Evolutionary conservation across 1,140 invertebrate species (phyloP), one percentile per base, ranked within the genome.

Genomic region (Grapholita molesta): DNA sequence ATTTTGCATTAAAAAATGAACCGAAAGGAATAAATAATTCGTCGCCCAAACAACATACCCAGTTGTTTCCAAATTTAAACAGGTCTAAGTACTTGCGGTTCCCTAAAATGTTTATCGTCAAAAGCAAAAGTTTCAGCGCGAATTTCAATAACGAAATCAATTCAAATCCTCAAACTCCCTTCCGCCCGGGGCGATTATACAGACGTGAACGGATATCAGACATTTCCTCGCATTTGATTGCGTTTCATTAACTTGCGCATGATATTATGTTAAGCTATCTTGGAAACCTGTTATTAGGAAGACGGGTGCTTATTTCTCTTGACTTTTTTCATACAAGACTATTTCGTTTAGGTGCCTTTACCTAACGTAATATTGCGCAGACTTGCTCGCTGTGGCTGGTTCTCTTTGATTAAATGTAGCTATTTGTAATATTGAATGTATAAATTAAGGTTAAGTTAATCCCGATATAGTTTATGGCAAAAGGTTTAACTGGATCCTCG

Each of bases 71-170:
- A 24, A 53, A 23, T 24, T n/a, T 38, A 38, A 42, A 3, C 21
- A 53, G 9, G 8, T 24, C n/a, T 23, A 53, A 18, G 9, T 18
- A 57, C 21, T 9, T 28, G 21, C 12, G 21, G 24, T 5, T 24
- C 7, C 53, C 55, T 25, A 1, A 61, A 25, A 61, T 28, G 24
- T 28, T 61, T 61, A 28, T 15, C 12, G 53, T 8, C 12, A 15
- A 61, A 61, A 9, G 55, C 55, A 61, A 61, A 61, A 32, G 55
- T 61, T 32, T 30, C 11, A 28, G 11, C 12, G 25, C 7, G 55
- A 61, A 61, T 32, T 30, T 32, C 55, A 15, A 32, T 61, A 30
- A 61, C 25, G 55, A 61, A 61, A 61, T 61, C 55, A 61, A 61
- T 61, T 61, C 11, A 18, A 61, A 61, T 30, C 28, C 55, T n/a